Evolutionary conservation across 35 echinoderm and acorn worm genomes (phyloP).

Genomic region (Apostichopus californicus): DNA sequence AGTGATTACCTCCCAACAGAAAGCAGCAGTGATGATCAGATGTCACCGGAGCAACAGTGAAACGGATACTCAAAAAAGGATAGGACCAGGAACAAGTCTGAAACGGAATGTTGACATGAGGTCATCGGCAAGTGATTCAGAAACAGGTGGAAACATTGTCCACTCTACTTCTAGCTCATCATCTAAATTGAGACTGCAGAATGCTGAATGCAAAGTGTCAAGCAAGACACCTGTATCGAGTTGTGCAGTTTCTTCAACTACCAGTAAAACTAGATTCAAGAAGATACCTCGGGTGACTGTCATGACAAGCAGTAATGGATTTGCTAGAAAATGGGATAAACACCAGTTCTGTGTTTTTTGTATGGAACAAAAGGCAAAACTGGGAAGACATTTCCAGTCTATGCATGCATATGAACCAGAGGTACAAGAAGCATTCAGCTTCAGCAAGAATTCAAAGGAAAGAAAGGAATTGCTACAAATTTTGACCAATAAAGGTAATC

Average conservation of each 20-base stretch:
- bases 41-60: background rate
- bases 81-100: background rate
- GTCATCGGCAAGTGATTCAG: background rate
- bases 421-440: slow-evolving; percentile 50
- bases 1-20: background rate
- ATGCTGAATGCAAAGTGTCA: background rate
- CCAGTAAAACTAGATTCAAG: background rate
- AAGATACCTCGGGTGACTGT: background rate
- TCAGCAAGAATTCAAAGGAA: slow-evolving; percentile 40
- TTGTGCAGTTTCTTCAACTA: background rate
- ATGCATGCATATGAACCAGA: slow-evolving; percentile 60
- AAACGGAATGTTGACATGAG: background rate
- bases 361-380: slow-evolving; percentile 46
- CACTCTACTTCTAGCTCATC: background rate
- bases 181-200: background rate
- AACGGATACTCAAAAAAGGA: background rate
- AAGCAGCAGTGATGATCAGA: background rate
- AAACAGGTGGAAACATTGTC: background rate
- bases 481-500: slow-evolving; percentile 68
- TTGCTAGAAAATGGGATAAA: slow-evolving; percentile 74
- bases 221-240: background rate
- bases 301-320: background rate
- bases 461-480: slow-evolving; percentile 43
- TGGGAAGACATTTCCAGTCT: slow-evolving; percentile 55
- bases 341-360: slow-evolving; percentile 70